These are phyloP conservation scores for Cyrtonyx montezumae DNA, from an alignment of 2,113 vertebrate species.

Conservation along the genomic window DNA sequence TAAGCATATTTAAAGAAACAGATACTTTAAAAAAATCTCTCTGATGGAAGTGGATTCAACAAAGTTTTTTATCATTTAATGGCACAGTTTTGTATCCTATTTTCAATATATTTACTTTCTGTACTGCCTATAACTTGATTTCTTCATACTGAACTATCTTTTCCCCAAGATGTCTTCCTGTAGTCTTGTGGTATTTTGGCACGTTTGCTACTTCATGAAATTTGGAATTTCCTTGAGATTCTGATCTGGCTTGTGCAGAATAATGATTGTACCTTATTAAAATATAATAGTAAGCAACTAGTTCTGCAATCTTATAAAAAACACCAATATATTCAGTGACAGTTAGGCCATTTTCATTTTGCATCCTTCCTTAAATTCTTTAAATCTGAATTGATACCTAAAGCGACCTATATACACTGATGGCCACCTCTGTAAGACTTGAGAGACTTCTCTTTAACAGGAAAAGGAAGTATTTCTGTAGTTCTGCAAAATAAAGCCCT, in stretches of 20 bases:
- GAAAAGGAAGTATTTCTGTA: not conserved
- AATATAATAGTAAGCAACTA: not conserved
- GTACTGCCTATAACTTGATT: not conserved
- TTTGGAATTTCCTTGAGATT: not conserved
- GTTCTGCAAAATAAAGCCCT: not conserved
- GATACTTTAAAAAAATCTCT: not conserved
- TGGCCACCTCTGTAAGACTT: not conserved
- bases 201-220: not conserved
- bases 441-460: not conserved
- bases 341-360: not conserved
- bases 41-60: not conserved
- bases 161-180: not conserved
- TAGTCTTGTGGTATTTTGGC: not conserved
- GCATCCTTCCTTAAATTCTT: not conserved
- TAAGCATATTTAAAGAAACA: not conserved
- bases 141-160: not conserved
- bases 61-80: not conserved
- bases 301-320: not conserved
- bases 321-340: not conserved
- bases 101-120: not conserved
- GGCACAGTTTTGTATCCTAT: not conserved
- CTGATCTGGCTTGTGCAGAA: not conserved
- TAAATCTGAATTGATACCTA: not conserved
- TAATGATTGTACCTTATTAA: not conserved
- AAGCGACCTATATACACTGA: not conserved